Conservation (phyloP, 2,113 vertebrate genomes). For the Chloroceryle aenea region DNA sequence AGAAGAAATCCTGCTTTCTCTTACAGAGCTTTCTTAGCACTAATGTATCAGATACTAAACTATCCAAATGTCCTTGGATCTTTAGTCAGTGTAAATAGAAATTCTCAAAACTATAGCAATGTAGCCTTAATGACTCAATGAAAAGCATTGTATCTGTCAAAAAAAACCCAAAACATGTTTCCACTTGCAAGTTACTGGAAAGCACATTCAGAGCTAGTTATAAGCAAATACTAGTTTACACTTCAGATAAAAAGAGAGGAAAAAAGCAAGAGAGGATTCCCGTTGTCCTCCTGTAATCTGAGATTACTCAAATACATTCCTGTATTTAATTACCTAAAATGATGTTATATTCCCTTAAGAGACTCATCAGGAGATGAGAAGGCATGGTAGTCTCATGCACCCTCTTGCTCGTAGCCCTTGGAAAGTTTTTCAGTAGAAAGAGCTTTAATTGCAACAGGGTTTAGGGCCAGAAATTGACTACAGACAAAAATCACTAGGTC, state of each 20-base stretch:
- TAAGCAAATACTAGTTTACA: slow-evolving; percentile 79
- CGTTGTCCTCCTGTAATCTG: slow-evolving; percentile 74
- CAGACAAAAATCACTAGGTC: slow-evolving; percentile 44
- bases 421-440: slow-evolving; percentile 71
- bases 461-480: slow-evolving; percentile 47
- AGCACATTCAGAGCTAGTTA: slow-evolving; percentile 73
- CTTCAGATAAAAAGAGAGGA: slow-evolving; percentile 62
- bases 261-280: slow-evolving; percentile 61
- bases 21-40: not conserved
- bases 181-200: slow-evolving; percentile 64
- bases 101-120: slow-evolving; percentile 27
- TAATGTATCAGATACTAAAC: not conserved
- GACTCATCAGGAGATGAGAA: slow-evolving; percentile 68
- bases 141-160: slow-evolving; percentile 33
- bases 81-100: slow-evolving; percentile 26
- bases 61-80: not conserved
- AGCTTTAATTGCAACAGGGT: slow-evolving; percentile 68
- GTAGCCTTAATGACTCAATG: slow-evolving; percentile 25
- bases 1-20: not conserved
- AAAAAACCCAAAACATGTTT: slow-evolving; percentile 7
- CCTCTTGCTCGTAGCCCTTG: slow-evolving; percentile 62
- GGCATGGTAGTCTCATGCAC: slow-evolving; percentile 67
- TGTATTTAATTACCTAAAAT: slow-evolving; percentile 85
- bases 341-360: slow-evolving; percentile 82
- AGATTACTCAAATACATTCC: slow-evolving; percentile 77